Evolutionary conservation across 1,140 invertebrate genomes (phyloP).

Genomic region (Drosophila erecta): DNA sequence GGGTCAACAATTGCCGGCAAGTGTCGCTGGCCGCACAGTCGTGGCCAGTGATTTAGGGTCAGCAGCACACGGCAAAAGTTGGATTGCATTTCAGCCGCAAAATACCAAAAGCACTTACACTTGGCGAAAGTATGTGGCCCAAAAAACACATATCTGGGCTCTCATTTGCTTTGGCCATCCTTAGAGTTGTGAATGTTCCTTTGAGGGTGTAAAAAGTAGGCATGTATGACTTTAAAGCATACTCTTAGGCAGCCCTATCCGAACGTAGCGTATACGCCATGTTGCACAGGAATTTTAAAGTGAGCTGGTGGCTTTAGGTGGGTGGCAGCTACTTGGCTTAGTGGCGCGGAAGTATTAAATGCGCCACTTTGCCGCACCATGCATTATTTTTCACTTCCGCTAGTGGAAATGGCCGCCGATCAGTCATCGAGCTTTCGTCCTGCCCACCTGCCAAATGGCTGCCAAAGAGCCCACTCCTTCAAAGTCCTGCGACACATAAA

Average conservation of each 20-base stretch:
- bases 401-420: conserved; percentile 46
- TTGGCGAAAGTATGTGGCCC: not conserved
- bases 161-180: too few relatives aligned
- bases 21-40: conserved; percentile 41
- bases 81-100: conserved; percentile 57
- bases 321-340: conserved; percentile 32
- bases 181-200: too few relatives aligned
- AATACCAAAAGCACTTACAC: conserved; percentile 24
- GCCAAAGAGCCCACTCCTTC: too few relatives aligned
- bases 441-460: conserved; percentile 2
- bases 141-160: too few relatives aligned
- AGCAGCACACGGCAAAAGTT: conserved; percentile 60
- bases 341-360: conserved; percentile 76
- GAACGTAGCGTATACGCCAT: conserved; percentile 11
- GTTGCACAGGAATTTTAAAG: conserved; percentile 9
- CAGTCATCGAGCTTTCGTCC: conserved; percentile 20
- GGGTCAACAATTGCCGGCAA: conserved; percentile 16
- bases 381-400: conserved; percentile 77
- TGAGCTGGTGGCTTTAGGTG: conserved; percentile 8
- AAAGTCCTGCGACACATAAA: not conserved
- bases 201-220: too few relatives aligned
- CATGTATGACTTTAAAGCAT: too few relatives aligned
- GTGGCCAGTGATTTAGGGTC: conserved; percentile 72
- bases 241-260: too few relatives aligned
- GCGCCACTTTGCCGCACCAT: conserved; percentile 74